Conservation (phyloP, 1,140 invertebrate genomes). For the Hycleus cichorii region DNA sequence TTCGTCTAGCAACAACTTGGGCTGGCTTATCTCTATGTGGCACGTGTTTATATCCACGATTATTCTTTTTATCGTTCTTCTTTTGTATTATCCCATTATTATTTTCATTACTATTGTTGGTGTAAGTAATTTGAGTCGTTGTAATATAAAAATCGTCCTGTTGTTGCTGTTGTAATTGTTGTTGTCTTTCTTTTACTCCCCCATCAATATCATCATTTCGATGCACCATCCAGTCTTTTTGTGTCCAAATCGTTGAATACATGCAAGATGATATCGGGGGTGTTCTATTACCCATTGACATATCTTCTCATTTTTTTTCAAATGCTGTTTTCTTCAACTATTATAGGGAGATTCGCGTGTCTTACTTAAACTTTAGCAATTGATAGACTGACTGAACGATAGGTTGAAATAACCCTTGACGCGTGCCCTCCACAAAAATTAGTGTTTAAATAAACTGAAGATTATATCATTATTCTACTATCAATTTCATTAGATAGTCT, state of each 20-base stretch:
- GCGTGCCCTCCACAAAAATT: background rate
- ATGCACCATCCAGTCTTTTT: background rate
- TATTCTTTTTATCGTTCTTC: constrained; percentile 13
- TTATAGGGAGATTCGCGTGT: constrained; percentile 5
- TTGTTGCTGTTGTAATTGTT: background rate
- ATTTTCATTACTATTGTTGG: background rate
- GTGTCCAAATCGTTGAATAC: constrained; percentile 3
- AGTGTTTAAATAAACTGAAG: constrained; percentile 7
- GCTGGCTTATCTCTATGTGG: constrained; percentile 38
- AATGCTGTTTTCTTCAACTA: background rate
- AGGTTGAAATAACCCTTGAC: background rate
- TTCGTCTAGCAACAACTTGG: constrained; percentile 49
- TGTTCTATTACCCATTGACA: background rate
- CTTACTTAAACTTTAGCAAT: background rate
- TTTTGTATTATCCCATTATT: background rate
- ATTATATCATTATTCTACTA: constrained; percentile 11
- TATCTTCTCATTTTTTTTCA: background rate
- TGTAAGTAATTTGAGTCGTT: background rate
- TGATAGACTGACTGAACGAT: too few species aligned
- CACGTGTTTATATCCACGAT: constrained; percentile 29
- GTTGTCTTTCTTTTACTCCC: background rate
- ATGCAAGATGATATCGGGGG: constrained; percentile 2
- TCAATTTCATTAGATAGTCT: constrained; percentile 4
- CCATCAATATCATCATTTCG: background rate
- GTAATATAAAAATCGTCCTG: background rate